Evolutionary conservation across 2,113 vertebrate genomes (phyloP).

Genomic region (Sander lucioperca): DNA sequence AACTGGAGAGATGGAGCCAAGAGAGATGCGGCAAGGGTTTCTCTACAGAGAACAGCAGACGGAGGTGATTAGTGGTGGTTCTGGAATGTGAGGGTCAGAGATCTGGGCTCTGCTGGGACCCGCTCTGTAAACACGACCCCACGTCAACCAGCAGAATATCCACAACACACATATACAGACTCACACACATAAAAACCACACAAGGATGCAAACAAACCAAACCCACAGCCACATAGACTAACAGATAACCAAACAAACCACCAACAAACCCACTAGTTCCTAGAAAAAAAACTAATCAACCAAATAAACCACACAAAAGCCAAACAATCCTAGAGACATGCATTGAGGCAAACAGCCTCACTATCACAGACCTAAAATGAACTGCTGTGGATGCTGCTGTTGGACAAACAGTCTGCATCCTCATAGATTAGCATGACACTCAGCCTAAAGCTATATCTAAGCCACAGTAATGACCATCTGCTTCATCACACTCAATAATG

Average conservation of each 20-base stretch:
- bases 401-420: conserved; percentile 23
- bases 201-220: conserved; percentile 67
- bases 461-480: conserved; percentile 40
- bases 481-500: conserved; percentile 54
- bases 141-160: conserved; percentile 73
- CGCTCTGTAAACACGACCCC: conserved; percentile 82
- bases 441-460: conserved; percentile 59
- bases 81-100: conserved; percentile 85
- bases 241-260: conserved; percentile 68
- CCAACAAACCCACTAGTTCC: conserved; percentile 40
- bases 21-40: conserved; percentile 67
- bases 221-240: conserved; percentile 53
- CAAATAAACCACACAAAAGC: conserved; percentile 38
- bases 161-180: conserved; percentile 49
- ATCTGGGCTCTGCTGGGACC: conserved; percentile 82
- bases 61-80: conserved; percentile 82
- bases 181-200: conserved; percentile 62
- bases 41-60: conserved; percentile 74
- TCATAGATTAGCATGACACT: conserved; percentile 55
- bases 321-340: conserved; percentile 21
- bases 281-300: conserved; percentile 48
- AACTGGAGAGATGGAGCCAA: conserved; percentile 64
- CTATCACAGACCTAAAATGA: conserved; percentile 46
- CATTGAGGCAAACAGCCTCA: conserved; percentile 28
- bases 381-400: conserved; percentile 7